Evolutionary conservation across 2,113 vertebrate species (phyloP).

Genomic region (Podarcis raffonei): DNA sequence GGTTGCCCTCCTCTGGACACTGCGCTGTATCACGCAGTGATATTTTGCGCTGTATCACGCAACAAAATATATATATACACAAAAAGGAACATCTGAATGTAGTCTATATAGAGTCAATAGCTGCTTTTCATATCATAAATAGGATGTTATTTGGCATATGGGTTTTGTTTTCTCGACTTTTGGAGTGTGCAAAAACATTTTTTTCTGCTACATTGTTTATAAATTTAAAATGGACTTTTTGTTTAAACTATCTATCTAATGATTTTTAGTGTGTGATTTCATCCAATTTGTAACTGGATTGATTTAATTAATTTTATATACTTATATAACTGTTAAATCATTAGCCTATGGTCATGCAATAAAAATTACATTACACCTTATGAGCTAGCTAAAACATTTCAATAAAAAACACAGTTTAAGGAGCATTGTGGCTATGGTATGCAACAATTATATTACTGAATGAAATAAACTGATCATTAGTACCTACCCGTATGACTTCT

Average conservation of each 20-base stretch:
- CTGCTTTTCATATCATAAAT: not conserved
- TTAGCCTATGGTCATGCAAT: not conserved
- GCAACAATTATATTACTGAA: not conserved
- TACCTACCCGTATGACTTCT: constrained; percentile 91
- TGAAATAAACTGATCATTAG: not conserved
- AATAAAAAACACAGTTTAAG: not conserved
- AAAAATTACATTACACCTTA: not conserved
- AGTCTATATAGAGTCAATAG: too few species aligned
- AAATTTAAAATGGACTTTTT: not conserved
- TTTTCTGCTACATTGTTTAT: not conserved
- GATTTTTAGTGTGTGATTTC: not conserved
- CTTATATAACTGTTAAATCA: not conserved
- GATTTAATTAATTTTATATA: not conserved
- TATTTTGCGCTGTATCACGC: too few species aligned
- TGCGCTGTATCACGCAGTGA: too few species aligned
- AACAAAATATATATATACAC: too few species aligned
- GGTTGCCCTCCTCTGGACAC: too few species aligned
- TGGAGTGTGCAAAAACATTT: not conserved
- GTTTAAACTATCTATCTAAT: not conserved
- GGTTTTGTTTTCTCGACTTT: not conserved
- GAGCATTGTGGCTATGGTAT: not conserved
- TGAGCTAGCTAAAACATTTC: not conserved
- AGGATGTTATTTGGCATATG: not conserved
- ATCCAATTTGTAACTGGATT: not conserved
- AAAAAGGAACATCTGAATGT: too few species aligned